These are phyloP conservation scores for Oceanodroma tethys DNA, from an alignment of 2,113 vertebrate species.

Conservation along the genomic window DNA sequence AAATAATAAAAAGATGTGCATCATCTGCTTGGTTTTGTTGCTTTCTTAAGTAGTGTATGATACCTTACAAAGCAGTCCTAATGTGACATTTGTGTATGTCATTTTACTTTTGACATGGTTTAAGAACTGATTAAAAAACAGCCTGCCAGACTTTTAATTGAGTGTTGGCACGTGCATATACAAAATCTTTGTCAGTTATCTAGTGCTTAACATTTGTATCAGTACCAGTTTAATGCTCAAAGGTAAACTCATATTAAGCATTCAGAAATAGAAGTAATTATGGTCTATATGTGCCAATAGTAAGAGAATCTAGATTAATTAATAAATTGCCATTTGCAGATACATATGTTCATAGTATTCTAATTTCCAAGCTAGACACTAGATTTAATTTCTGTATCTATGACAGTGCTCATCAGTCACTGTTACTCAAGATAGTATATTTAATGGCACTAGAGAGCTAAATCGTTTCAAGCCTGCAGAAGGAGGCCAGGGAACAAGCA, in stretches of 20 bases:
- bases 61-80: background rate
- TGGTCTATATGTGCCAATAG: background rate
- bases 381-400: background rate
- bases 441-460: background rate
- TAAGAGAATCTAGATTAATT: background rate
- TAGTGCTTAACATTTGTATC: background rate
- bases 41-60: background rate
- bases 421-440: background rate
- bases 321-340: background rate
- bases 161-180: background rate
- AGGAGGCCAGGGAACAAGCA: background rate
- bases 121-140: background rate
- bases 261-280: background rate
- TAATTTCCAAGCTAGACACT: background rate
- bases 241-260: background rate
- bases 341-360: background rate
- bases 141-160: background rate
- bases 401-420: background rate
- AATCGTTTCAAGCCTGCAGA: background rate
- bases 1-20: background rate
- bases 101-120: background rate
- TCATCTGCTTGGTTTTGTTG: background rate
- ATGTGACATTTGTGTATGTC: background rate
- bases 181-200: background rate
- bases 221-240: background rate